Base-by-base conservation (phyloP, 37 sponge, comb jelly and placozoan species). In the Cladorhizidae sp. region DNA sequence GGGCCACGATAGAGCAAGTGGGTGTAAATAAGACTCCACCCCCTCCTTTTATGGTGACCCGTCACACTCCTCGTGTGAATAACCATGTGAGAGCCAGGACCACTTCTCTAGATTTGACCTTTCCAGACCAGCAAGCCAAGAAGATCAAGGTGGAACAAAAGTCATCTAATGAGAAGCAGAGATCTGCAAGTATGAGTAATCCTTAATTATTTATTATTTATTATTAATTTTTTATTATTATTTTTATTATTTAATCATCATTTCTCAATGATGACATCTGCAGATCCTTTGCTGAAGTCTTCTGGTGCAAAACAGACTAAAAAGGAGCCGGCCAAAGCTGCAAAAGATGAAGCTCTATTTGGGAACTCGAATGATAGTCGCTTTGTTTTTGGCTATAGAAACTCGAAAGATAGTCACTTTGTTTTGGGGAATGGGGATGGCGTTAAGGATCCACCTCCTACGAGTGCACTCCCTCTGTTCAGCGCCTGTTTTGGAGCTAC, bases 51-150 rank as follows among this genome's bases (percentile, higher is more conserved):
- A 43, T 64, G 40, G 92, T 92, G 58, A 87, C 87, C 20, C 77
- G 92, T 17, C 92, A 92, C 72, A 87, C 88, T 23, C 88, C 91
- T 20, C 55, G 87, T 0, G 61, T 64, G 6, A 21, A 39, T 67
- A 49, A n/a, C 21, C 72, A 72, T 50, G 33, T 81, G 56, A 69
- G 28, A 31, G 36, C 31, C 37, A 51, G 36, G 37, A 74, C 67
- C 18, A 29, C 17, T 2, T 65, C 67, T 22, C 49, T 43, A 57
- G 40, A 62, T 17, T 41, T 78, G 28, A 76, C 57, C 25, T 40
- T 72, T 2, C 55, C 40, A 23, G 70, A 43, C 7, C 67, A 38
- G 8, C 52, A 76, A 7, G 85, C 72, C 42, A 92, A 92, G 88
- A 92, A 75, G 73, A 75, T 73, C 31, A 87, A 87, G 32, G 67